Conservation (phyloP, 2,797 vertebrate species). For the Pteropus rufus region DNA sequence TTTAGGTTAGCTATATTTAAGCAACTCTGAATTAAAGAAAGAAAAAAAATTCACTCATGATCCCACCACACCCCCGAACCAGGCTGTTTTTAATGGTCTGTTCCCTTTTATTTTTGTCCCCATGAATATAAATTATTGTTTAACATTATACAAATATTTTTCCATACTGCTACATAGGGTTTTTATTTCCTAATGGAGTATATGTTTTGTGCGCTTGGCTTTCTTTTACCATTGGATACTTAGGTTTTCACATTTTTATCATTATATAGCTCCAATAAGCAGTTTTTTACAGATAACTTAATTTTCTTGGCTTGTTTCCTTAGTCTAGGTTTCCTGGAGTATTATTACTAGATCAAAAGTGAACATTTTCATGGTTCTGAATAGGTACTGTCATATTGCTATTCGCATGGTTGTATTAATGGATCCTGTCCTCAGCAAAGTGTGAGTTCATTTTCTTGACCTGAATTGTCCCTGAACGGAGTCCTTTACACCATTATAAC, state of each 20-base stretch:
- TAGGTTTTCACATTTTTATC: not conserved
- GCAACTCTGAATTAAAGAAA: slow-evolving; percentile 23
- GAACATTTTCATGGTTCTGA: not conserved
- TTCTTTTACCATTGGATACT: not conserved
- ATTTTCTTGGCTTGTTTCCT: not conserved
- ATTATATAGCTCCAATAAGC: not conserved
- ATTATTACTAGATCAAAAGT: not conserved
- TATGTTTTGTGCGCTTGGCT: not conserved
- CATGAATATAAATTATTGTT: slow-evolving; percentile 26
- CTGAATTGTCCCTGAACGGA: not conserved
- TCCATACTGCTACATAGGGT: not conserved
- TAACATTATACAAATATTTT: not conserved
- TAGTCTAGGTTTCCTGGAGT: not conserved
- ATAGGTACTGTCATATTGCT: not conserved
- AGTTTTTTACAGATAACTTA: not conserved
- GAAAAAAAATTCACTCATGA: not conserved
- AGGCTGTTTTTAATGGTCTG: slow-evolving; percentile 12
- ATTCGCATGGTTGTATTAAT: not conserved
- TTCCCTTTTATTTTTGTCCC: not conserved
- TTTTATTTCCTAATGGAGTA: not conserved
- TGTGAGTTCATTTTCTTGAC: not conserved
- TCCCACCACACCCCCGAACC: not conserved
- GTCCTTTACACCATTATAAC: not conserved
- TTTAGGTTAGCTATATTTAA: slow-evolving; percentile 25
- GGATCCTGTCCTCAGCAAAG: not conserved